Conservation (phyloP, 2,797 vertebrate genomes). For the Hapalemur alaotrensis region DNA sequence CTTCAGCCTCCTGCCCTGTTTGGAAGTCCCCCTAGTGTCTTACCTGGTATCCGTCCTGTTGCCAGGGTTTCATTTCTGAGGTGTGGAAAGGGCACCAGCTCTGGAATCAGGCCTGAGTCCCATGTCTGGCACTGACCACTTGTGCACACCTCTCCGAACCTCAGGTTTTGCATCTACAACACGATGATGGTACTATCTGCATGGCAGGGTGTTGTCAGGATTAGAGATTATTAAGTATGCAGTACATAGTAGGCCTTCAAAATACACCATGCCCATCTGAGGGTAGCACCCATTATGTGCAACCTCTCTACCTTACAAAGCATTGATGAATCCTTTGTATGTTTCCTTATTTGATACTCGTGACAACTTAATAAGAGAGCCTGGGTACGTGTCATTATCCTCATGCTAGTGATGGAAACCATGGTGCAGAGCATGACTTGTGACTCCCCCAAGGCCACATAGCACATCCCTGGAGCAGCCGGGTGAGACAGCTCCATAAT, state of each 20-base stretch:
- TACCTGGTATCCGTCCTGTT: background rate
- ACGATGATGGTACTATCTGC: fast-evolving
- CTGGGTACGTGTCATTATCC: background rate
- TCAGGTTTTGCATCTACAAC: background rate
- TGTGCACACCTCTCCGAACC: background rate
- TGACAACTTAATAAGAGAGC: background rate
- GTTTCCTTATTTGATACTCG: background rate
- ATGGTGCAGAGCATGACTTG: background rate
- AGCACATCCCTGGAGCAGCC: background rate
- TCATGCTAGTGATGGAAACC: background rate
- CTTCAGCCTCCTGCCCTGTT: background rate
- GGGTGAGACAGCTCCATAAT: background rate
- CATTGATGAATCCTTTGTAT: background rate
- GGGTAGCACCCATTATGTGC: background rate
- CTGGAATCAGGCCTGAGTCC: background rate
- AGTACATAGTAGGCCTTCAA: background rate
- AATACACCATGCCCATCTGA: background rate
- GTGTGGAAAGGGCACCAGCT: background rate
- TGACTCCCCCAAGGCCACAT: background rate
- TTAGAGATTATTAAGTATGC: background rate
- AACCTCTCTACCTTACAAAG: background rate
- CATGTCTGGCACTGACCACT: background rate
- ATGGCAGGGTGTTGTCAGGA: background rate
- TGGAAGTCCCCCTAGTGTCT: background rate
- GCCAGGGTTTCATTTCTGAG: background rate